These are phyloP conservation scores for Pherbina coryleti DNA, from an alignment of 2,888 invertebrate species.

Conservation along the genomic window DNA sequence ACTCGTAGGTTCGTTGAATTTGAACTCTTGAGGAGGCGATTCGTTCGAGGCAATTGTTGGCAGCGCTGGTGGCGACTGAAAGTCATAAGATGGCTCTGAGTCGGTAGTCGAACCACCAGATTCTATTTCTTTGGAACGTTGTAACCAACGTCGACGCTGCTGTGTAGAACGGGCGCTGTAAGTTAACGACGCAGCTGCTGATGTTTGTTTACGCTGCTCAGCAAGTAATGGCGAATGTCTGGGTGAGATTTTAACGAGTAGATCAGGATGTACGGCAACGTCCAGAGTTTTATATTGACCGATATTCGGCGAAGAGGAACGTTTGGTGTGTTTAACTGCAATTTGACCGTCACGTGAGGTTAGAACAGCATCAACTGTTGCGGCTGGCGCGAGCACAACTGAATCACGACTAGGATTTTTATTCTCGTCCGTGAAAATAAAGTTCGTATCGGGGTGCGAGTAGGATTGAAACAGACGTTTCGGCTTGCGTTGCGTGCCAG, in stretches of 20 bases:
- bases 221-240: constrained; percentile 52
- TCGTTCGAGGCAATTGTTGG: neutral
- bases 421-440: constrained; percentile 63
- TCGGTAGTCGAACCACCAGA: constrained; percentile 55
- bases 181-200: constrained; percentile 30
- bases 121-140: constrained; percentile 56
- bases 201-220: constrained; percentile 9
- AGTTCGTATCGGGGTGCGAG: constrained; percentile 62
- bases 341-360: constrained; percentile 55
- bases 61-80: neutral
- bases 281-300: constrained; percentile 58
- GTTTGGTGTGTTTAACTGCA: constrained; percentile 55
- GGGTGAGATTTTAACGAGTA: constrained; percentile 58
- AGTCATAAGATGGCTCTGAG: constrained; percentile 50
- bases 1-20: neutral
- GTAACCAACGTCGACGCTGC: constrained; percentile 53
- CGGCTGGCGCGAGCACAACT: constrained; percentile 36
- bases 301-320: constrained; percentile 61
- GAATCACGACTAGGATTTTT: constrained; percentile 54
- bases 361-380: constrained; percentile 48
- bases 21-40: neutral
- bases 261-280: constrained; percentile 63
- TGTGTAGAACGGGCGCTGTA: constrained; percentile 48
- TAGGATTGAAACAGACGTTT: constrained; percentile 59
- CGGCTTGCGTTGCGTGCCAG: constrained; percentile 43